Percentiles rank a stretch among this genome's conserved stretches.
Conservation (phyloP, 1,140 invertebrate species). For the Aporrectodea caliginosa region DNA sequence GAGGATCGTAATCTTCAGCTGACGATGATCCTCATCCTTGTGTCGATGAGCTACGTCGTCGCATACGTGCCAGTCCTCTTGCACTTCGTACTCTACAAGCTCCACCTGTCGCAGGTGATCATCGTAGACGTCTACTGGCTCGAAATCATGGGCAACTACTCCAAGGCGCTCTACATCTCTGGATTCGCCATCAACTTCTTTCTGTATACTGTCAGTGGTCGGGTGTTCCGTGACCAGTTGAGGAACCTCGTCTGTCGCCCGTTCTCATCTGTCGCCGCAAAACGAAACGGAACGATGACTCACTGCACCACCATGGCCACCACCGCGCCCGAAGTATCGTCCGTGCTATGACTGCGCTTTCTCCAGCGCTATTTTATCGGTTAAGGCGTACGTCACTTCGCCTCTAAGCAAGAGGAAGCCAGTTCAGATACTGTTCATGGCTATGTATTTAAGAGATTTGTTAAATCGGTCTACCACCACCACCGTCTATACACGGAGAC, state of each 20-base stretch:
- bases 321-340: not conserved
- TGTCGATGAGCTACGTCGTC: constrained; percentile 18
- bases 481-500: too few species aligned
- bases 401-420: not conserved
- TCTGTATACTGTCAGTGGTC: constrained; percentile 23
- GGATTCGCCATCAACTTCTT: constrained; percentile 26
- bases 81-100: constrained; percentile 5
- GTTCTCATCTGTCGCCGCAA: not conserved
- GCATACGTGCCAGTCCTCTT: constrained; percentile 10
- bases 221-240: constrained; percentile 24
- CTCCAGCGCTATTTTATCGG: too few species aligned
- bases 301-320: not conserved
- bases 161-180: constrained; percentile 12
- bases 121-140: not conserved
- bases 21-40: constrained; percentile 23
- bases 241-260: constrained; percentile 7
- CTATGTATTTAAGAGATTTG: not conserved
- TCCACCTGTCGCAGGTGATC: not conserved
- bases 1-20: constrained; percentile 19
- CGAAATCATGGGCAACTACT: constrained; percentile 10
- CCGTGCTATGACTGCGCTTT: not conserved
- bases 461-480: too few species aligned
- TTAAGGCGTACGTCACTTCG: not conserved
- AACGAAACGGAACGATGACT: not conserved
- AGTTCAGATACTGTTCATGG: not conserved